phyloP scores from a whole-genome alignment of 2,797 vertebrate species.

The Enteromius anoplus region DNA sequence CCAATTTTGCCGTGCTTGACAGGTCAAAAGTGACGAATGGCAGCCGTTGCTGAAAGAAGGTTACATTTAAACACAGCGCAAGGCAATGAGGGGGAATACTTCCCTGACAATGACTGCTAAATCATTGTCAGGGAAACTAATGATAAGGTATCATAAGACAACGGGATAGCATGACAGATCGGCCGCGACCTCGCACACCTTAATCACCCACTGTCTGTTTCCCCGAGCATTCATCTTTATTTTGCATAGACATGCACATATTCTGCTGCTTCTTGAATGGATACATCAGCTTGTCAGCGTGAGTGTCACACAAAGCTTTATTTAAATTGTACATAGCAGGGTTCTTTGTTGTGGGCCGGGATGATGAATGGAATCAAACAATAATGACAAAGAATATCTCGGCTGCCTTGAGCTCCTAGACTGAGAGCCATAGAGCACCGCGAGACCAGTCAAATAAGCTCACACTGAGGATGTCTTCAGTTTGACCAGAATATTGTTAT shows the following conservation, averaged over 20 bases:
- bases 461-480: conserved; percentile 33
- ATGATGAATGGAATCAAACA: conserved; percentile 63
- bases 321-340: conserved; percentile 65
- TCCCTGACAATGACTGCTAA: conserved; percentile 72
- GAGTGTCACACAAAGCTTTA: conserved; percentile 69
- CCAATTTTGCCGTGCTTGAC: conserved; percentile 79
- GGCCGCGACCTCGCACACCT: conserved; percentile 73
- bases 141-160: conserved; percentile 83
- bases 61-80: conserved; percentile 82
- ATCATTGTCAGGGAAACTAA: conserved; percentile 86
- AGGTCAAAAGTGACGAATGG: conserved; percentile 80
- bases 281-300: conserved; percentile 65
- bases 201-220: conserved; percentile 77
- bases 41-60: conserved; percentile 77
- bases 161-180: conserved; percentile 75
- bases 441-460: neutral
- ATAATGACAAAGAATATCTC: conserved; percentile 53
- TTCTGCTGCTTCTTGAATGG: conserved; percentile 67
- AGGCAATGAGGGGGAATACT: conserved; percentile 77
- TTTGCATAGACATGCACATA: conserved; percentile 80
- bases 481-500: conserved; percentile 38
- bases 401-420: conserved; percentile 46
- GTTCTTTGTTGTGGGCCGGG: conserved; percentile 64
- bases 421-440: neutral
- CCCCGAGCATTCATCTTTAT: conserved; percentile 82